Conservation (phyloP, 1,140 invertebrate genomes). For the Ooceraea biroi region DNA sequence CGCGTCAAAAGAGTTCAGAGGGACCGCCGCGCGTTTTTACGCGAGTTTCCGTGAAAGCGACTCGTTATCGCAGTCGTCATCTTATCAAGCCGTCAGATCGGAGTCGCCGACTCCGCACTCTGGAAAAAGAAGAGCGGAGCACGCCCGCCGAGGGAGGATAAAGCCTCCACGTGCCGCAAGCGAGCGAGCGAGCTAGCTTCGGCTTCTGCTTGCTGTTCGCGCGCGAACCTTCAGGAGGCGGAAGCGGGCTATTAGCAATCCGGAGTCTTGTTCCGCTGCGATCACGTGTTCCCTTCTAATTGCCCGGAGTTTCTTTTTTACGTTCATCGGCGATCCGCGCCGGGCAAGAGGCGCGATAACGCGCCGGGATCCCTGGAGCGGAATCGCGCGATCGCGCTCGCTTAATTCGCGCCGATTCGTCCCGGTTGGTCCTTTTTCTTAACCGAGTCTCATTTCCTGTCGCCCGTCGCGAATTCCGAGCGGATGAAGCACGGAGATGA, state of each 20-base stretch:
- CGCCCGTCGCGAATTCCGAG: constrained; percentile 13
- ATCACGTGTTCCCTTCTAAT: constrained; percentile 63
- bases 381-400: constrained; percentile 16
- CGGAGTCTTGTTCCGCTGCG: constrained; percentile 61
- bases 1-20: constrained; percentile 19
- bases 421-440: constrained; percentile 6
- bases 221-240: constrained; percentile 50
- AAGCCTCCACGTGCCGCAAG: constrained; percentile 18
- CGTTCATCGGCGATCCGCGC: constrained; percentile 33
- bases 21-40: constrained; percentile 31
- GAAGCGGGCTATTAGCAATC: constrained; percentile 66
- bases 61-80: constrained; percentile 23
- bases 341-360: constrained; percentile 27
- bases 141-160: background rate
- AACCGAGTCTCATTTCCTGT: constrained; percentile 33
- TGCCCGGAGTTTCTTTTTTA: constrained; percentile 37
- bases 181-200: constrained; percentile 2
- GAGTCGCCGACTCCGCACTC: background rate
- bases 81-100: constrained; percentile 51
- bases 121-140: background rate
- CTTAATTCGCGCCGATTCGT: constrained; percentile 33
- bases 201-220: constrained; percentile 15
- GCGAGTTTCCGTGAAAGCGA: constrained; percentile 23
- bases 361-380: constrained; percentile 30
- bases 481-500: constrained; percentile 3